Evolutionary conservation across 2,888 invertebrate genomes (phyloP).

Genomic region (Morpho helenor): DNA sequence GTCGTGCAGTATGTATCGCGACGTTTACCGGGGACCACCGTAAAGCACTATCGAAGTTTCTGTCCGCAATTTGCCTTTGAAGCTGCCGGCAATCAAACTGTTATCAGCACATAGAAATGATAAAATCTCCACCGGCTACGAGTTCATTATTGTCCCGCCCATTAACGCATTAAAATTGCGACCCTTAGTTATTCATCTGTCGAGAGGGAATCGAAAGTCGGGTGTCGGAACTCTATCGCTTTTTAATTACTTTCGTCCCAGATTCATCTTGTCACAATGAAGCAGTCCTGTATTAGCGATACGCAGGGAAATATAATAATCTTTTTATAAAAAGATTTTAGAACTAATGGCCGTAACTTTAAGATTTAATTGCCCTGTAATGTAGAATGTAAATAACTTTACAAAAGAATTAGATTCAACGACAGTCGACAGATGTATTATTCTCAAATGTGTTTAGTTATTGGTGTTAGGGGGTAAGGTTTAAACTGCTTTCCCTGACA

Average conservation of each 20-base stretch:
- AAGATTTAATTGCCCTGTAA: too few species aligned
- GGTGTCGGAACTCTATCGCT: conserved; percentile 56
- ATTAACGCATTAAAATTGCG: conserved; percentile 76
- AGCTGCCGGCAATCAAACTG: conserved; percentile 60
- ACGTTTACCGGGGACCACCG: conserved; percentile 40
- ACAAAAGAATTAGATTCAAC: too few species aligned
- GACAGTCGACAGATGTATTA: too few species aligned
- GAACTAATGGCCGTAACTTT: too few species aligned
- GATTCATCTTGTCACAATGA: conserved; percentile 28
- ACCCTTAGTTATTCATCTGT: conserved; percentile 77
- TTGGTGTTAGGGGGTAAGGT: too few species aligned
- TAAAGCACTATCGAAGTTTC: conserved; percentile 47
- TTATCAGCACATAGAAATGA: conserved; percentile 67
- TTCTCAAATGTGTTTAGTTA: too few species aligned
- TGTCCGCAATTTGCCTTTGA: conserved; percentile 75
- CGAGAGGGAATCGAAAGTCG: conserved; percentile 42
- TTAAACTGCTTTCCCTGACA: too few species aligned
- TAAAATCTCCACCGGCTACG: conserved; percentile 63
- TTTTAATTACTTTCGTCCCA: conserved; percentile 46
- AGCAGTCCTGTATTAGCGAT: conserved; percentile 17
- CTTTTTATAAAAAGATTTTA: too few species aligned
- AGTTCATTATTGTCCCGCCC: conserved; percentile 75
- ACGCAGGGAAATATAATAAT: conserved; percentile 11
- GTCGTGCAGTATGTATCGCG: conserved; percentile 23
- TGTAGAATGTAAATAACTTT: too few species aligned